Evolutionary conservation across 2,113 vertebrate species (phyloP).

Genomic region (Lamprotornis superbus): DNA sequence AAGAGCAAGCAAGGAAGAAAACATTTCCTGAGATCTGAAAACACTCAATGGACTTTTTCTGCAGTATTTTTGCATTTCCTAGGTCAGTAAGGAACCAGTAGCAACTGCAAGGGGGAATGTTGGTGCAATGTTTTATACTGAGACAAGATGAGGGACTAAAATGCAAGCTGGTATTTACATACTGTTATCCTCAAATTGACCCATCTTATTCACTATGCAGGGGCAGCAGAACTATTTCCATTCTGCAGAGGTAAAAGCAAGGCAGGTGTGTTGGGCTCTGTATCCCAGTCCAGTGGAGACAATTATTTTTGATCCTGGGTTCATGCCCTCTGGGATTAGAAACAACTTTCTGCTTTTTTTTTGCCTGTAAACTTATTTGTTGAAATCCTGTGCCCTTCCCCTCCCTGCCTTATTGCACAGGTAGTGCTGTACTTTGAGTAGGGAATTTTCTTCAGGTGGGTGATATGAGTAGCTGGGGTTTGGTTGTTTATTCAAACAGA

Average conservation of each 20-base stretch:
- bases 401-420: neutral
- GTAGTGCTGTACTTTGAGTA: neutral
- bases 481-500: neutral
- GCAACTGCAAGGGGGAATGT: neutral
- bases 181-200: neutral
- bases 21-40: neutral
- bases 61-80: neutral
- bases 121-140: neutral
- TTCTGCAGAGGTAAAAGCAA: neutral
- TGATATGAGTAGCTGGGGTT: neutral
- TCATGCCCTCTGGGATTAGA: neutral
- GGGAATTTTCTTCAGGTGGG: neutral
- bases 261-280: neutral
- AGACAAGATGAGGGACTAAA: neutral
- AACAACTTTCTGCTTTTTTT: neutral
- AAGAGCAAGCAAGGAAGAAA: neutral
- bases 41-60: neutral
- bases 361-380: neutral
- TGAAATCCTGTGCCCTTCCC: neutral
- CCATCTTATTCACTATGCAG: neutral
- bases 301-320: neutral
- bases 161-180: neutral
- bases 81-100: neutral
- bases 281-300: neutral
- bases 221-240: neutral